phyloP scores from a whole-genome alignment of 2,797 vertebrate genomes.

The Poecilia velifera region DNA sequence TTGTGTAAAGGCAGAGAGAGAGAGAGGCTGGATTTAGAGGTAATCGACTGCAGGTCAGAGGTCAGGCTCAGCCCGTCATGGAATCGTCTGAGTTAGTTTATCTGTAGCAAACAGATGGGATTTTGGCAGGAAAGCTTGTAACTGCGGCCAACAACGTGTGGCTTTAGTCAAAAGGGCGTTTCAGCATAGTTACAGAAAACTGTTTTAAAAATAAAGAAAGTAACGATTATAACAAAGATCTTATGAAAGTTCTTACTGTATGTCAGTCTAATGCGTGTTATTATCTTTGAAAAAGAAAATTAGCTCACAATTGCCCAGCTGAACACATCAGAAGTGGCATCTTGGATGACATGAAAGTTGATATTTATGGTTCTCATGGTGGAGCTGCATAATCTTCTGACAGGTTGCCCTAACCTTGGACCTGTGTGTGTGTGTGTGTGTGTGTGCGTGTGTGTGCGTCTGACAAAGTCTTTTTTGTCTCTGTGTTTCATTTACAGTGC shows the following conservation, averaged over 20 bases:
- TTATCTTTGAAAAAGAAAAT: background rate
- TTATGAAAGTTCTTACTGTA: background rate
- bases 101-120: conserved; percentile 55
- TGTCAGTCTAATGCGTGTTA: background rate
- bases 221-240: background rate
- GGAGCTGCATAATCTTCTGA: conserved; percentile 59
- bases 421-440: background rate
- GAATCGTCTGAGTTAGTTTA: conserved; percentile 39
- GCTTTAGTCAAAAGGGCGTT: conserved; percentile 26
- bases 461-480: conserved; percentile 27
- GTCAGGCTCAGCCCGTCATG: conserved; percentile 44
- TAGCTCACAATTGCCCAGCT: background rate
- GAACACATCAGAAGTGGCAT: background rate
- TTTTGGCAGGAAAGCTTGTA: conserved; percentile 33
- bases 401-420: conserved; percentile 25
- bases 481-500: conserved; percentile 14
- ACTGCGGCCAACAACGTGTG: conserved; percentile 26
- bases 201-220: conserved; percentile 23
- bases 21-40: conserved; percentile 19
- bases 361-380: conserved; percentile 36
- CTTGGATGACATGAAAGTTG: background rate
- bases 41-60: conserved; percentile 13
- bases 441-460: background rate
- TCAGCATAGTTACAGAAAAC: conserved; percentile 17
- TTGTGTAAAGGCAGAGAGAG: conserved; percentile 1